Conservation (phyloP, 2,888 invertebrate genomes). For the Sinotaia quadrata region DNA sequence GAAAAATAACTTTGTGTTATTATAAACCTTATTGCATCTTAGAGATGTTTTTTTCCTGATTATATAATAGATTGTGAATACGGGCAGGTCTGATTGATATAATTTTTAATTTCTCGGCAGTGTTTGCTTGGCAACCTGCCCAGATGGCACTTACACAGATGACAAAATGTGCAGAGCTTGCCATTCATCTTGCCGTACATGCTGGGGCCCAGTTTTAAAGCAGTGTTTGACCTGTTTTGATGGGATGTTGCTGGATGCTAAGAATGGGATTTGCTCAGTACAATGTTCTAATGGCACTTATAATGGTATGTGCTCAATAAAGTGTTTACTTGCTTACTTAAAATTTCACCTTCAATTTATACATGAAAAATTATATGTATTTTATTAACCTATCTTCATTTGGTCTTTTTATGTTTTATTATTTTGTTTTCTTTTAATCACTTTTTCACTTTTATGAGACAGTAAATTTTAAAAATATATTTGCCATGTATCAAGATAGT, state of each 20-base stretch:
- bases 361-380: too few relatives aligned
- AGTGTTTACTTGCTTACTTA: too few relatives aligned
- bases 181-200: slow-evolving; percentile 38
- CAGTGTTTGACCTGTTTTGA: slow-evolving; percentile 41
- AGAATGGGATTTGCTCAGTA: slow-evolving; percentile 14
- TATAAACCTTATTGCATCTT: too few relatives aligned
- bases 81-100: neutral
- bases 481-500: too few relatives aligned
- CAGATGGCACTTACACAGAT: slow-evolving; percentile 30
- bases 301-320: neutral
- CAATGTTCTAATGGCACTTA: slow-evolving; percentile 22
- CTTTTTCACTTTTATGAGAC: too few relatives aligned
- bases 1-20: too few relatives aligned
- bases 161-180: slow-evolving; percentile 28
- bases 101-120: slow-evolving; percentile 23
- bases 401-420: too few relatives aligned
- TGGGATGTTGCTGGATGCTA: slow-evolving; percentile 23
- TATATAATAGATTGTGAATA: neutral
- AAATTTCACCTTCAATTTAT: too few relatives aligned
- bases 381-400: too few relatives aligned
- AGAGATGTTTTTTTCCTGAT: neutral
- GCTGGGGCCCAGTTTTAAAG: slow-evolving; percentile 39
- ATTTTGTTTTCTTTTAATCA: too few relatives aligned
- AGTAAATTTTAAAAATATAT: too few relatives aligned
- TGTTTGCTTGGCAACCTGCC: slow-evolving; percentile 34